Evolutionary conservation across 2,113 vertebrate species (phyloP), one percentile per base, ranked within the genome.

Genomic region (Ciconia boyciana): DNA sequence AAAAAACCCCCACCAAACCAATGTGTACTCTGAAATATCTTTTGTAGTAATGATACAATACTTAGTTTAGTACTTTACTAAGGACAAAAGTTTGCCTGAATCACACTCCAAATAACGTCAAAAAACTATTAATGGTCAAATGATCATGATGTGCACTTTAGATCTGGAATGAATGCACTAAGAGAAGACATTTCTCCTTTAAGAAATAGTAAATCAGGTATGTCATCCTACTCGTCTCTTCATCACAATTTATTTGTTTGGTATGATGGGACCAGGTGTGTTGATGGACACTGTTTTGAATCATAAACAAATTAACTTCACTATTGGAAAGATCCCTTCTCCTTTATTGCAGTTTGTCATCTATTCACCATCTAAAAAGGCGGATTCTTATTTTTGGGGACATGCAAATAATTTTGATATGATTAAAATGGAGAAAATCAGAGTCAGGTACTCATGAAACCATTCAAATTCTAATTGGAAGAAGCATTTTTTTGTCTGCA

Each of bases 231-330:
- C 77, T 89, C 5, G 1, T 76, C 75, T 93, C 85, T 69, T 96
- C 76, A 44, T 84, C 4, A 5, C 48, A 57, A 36, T 83, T 29
- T 61, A 87, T 70, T 66, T 83, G 18, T 78, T 91, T 76, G 36
- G 16, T 15, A 16, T 72, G 57, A 84, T 60, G 79, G 44, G 39
- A 22, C 36, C 34, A 44, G 32, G 18, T 78, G 3, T 96, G 55
- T 77, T 90, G 79, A 93, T 84, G 84, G 78, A n/a, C 57, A 76
- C 46, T 95, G 82, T 90, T 96, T 80, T 96, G 69, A 96, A 87
- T 89, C 70, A 82, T 90, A 95, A 95, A 86, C 24, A 94, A 97
- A 96, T 96, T 87, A 95, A 83, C 31, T 88, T 83, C 24, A 49
- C 19, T 9, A 11, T 69, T 96, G 83, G 83, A 97, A 97, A 92